phyloP scores from a whole-genome alignment of 2,113 vertebrate species.

The Laticauda colubrina region DNA sequence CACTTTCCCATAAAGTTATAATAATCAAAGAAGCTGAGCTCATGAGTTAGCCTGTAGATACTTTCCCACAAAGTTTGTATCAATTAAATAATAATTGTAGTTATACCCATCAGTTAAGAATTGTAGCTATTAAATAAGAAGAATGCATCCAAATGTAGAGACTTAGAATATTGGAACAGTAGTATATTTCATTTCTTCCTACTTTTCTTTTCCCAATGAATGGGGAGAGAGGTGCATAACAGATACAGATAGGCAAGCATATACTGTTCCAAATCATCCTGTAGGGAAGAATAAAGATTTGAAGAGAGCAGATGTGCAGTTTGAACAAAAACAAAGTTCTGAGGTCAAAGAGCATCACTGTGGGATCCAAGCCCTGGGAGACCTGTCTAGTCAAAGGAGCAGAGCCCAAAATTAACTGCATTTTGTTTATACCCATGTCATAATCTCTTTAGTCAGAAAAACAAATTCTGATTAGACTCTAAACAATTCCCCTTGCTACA shows the following conservation, averaged over 20 bases:
- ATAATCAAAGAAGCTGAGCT: neutral
- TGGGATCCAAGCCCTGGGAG: constrained; percentile 69
- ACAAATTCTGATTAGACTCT: constrained; percentile 72
- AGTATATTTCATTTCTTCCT: neutral
- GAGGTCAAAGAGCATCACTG: constrained; percentile 34
- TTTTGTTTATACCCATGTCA: constrained; percentile 72
- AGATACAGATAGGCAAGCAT: constrained; percentile 3
- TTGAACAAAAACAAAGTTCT: constrained; percentile 28
- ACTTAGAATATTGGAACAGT: neutral
- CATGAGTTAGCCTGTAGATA: neutral
- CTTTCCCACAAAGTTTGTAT: neutral
- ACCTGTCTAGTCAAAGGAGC: constrained; percentile 66
- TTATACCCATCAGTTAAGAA: neutral
- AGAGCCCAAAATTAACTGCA: constrained; percentile 60
- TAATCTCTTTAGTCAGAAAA: constrained; percentile 75
- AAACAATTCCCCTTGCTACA: constrained; percentile 66
- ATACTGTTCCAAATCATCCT: constrained; percentile 11
- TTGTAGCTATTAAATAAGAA: neutral
- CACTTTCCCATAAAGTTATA: neutral
- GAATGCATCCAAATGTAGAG: neutral
- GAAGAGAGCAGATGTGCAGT: neutral
- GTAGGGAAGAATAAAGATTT: constrained; percentile 27
- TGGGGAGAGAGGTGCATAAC: neutral
- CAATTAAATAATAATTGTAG: neutral
- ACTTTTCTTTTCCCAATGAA: neutral